Base-by-base conservation (phyloP, 2,797 vertebrate genomes). In the Melanotaenia trifasciata region DNA sequence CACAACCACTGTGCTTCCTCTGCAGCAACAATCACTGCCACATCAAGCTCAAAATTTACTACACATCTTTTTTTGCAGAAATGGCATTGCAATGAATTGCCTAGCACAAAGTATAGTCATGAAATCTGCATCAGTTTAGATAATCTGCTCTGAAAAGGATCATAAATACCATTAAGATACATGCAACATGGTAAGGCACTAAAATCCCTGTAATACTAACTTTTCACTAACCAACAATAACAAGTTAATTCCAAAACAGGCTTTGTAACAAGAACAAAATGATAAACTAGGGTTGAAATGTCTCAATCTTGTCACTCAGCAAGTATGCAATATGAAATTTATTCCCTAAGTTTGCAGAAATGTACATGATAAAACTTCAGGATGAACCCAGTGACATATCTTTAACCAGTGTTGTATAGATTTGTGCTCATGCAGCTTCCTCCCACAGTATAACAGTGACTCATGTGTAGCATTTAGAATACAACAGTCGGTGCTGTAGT, bases 371-470 rank as follows among this genome's bases (percentile, higher is more conserved):
- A 53, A 12, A 53, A 26, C 22, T 13, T 16, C 0, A 16, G 53
- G 26, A 56, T 56, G 28, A 20, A 24, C 33, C 24, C 43, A 70
- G 30, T 12, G 45, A 24, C 61, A 45, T 33, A 43, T 76, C 64
- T 70, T 54, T 54, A 38, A 33, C 64, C 57, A 45, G 16, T 36
- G 53, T 58, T 26, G 13, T 83, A 71, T 84, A 61, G 82, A 83
- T 81, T 26, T 68, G 58, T 79, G 71, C 73, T 59, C 26, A 54
- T 62, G 78, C 26, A 22, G 64, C 71, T 78, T 75, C 82, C 69
- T 88, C 81, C 86, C 62, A 85, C 85, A 54, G 74, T 71, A 60
- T 54, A 56, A 69, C 50, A 70, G 51, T 88, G 87, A 93, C 74
- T 92, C 84, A 85, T 79, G 74, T 57, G 61, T 74, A 85, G 63